Evolutionary conservation across 2,888 invertebrate species (phyloP).

Genomic region (Amiota mariae): DNA sequence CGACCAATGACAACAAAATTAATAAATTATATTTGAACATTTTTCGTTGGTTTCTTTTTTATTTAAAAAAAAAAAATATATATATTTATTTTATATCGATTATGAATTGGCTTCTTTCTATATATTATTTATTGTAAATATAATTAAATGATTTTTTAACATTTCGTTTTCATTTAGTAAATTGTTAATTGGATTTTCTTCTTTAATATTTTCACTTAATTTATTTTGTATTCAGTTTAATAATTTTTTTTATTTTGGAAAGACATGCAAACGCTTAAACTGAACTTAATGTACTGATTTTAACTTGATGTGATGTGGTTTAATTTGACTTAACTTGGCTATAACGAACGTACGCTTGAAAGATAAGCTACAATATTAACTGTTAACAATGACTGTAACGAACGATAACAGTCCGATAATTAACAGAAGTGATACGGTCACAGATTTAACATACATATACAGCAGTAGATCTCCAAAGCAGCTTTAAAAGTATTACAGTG

Average conservation of each 20-base stretch:
- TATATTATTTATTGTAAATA: no score
- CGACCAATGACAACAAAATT: slow-evolving; percentile 13
- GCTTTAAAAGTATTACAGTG: no score
- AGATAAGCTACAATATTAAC: background rate
- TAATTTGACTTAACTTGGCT: background rate
- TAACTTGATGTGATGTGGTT: no score
- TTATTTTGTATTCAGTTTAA: background rate
- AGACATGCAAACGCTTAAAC: slow-evolving; percentile 8
- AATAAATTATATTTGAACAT: slow-evolving; percentile 9
- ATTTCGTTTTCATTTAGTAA: background rate
- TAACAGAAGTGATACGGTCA: no score
- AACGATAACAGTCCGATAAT: no score
- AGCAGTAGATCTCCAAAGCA: no score
- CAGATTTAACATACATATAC: no score
- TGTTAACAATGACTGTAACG: background rate
- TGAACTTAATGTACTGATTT: slow-evolving; percentile 13
- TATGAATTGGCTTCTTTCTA: no score
- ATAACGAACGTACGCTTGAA: background rate
- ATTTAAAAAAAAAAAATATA: background rate
- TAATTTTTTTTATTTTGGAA: background rate
- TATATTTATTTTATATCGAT: no score
- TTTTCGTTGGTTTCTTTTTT: slow-evolving; percentile 3
- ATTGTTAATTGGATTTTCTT: background rate
- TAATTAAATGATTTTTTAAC: background rate
- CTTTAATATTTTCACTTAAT: background rate